These are phyloP conservation scores for Diogma glabrata DNA, from an alignment of 2,888 invertebrate genomes.

Conservation along the genomic window DNA sequence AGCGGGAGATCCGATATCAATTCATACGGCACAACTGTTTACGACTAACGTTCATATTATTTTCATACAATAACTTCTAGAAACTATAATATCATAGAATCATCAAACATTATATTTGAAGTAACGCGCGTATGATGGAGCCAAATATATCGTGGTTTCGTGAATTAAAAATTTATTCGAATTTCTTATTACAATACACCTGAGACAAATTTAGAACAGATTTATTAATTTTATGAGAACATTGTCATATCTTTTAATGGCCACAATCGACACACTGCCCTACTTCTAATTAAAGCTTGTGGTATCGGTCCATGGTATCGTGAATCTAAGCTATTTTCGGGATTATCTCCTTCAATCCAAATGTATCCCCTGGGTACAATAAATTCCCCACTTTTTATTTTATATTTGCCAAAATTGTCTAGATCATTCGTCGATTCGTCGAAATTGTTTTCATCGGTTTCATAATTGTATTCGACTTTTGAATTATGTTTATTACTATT, in stretches of 20 bases:
- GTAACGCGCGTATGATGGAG: too few relatives aligned
- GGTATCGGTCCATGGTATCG: conserved; percentile 81
- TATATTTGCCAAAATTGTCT: conserved; percentile 1
- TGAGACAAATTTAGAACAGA: too few relatives aligned
- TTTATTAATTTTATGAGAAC: too few relatives aligned
- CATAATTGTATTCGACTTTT: not conserved
- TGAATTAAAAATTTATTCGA: too few relatives aligned
- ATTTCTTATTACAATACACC: too few relatives aligned
- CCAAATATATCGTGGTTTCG: too few relatives aligned
- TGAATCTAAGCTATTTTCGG: conserved; percentile 73
- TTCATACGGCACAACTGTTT: too few relatives aligned
- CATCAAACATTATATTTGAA: too few relatives aligned
- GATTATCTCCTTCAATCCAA: conserved; percentile 89
- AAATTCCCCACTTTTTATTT: conserved; percentile 27
- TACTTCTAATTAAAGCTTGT: conserved; percentile 66
- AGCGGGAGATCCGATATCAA: too few relatives aligned
- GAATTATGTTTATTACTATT: conserved; percentile 3
- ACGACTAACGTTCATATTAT: too few relatives aligned
- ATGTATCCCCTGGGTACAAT: conserved; percentile 73
- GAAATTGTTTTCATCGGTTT: not conserved
- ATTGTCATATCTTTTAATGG: conserved; percentile 40
- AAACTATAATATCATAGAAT: too few relatives aligned
- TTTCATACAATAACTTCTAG: too few relatives aligned
- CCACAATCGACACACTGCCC: conserved; percentile 73
- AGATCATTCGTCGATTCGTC: not conserved